Base-by-base conservation (phyloP, 2,113 vertebrate genomes). In the Muntiacus muntjak region DNA sequence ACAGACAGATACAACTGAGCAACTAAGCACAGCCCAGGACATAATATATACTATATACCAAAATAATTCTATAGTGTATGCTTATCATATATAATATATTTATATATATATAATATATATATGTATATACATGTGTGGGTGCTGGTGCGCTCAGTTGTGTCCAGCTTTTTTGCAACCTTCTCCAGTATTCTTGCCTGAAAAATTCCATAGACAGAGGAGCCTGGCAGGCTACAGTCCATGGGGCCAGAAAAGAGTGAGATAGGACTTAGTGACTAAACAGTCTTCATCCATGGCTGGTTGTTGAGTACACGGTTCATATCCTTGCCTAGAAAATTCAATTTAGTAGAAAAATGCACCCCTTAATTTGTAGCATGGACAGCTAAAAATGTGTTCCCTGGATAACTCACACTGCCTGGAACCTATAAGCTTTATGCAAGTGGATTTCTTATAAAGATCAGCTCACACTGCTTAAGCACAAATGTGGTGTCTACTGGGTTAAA, bases 361-460 rank as follows among this genome's bases (percentile, higher is more conserved):
- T 76, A 33, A n/a, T 97, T 60, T 95, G 21, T 91, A 88, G 78
- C 54, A 33, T 71, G 30, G 3, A 57, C 4, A 67, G 47, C 47
- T 90, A 82, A 95, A 85, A 40, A 52, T 36, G 47, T 92, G 21
- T 88, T 92, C 67, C 19, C 50, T 82, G 25, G 23, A 88, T 95
- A 97, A 92, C 17, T 94, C 50, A 85, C 28, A 87, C 54, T 85
- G 23, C 45, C 85, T 88, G 16, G 36, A 71, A 78, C 52, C 26
- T 83, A 67, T 78, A 86, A 52, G 57, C 43, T 91, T 86, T 67
- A 54, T 64, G 25, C 57, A 95, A 90, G 83, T 86, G 90, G 92
- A 87, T 97, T 95, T 96, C 54, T 88, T 85, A 55, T 90, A 84
- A 95, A 88, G 64, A 97, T 95, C 54, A 97, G 14, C 86, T 85